A percentile compares a stretch with the other conserved stretches of the same genome.
Conservation (phyloP, 1,140 invertebrate species). For the Bombus pascuorum region DNA sequence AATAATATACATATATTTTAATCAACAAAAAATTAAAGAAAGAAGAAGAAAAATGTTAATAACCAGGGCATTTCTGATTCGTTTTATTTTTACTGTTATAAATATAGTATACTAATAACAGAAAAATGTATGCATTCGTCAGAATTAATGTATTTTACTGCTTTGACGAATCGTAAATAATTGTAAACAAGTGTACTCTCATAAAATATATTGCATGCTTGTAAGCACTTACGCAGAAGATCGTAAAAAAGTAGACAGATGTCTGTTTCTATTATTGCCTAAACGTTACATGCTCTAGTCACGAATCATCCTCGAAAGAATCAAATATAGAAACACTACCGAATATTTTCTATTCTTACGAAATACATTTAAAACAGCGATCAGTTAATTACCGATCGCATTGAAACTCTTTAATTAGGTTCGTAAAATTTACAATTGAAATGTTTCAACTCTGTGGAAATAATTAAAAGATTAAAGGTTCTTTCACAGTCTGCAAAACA, state of each 20-base stretch:
- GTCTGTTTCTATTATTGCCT: background rate
- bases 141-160: background rate
- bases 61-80: background rate
- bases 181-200: background rate
- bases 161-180: background rate
- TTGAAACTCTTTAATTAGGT: no score
- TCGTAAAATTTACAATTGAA: background rate
- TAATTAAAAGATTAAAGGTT: background rate
- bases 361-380: background rate
- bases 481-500: background rate
- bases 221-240: background rate
- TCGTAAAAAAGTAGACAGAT: background rate
- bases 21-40: background rate
- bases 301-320: background rate
- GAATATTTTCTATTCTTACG: background rate
- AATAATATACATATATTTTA: background rate
- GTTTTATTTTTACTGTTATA: background rate
- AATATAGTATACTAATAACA: background rate
- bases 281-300: background rate
- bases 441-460: no score
- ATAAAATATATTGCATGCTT: background rate
- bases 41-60: background rate
- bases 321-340: background rate
- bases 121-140: background rate
- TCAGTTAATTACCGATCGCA: background rate